Conservation (phyloP, 1,140 invertebrate species). For the Nephila pilipes region DNA sequence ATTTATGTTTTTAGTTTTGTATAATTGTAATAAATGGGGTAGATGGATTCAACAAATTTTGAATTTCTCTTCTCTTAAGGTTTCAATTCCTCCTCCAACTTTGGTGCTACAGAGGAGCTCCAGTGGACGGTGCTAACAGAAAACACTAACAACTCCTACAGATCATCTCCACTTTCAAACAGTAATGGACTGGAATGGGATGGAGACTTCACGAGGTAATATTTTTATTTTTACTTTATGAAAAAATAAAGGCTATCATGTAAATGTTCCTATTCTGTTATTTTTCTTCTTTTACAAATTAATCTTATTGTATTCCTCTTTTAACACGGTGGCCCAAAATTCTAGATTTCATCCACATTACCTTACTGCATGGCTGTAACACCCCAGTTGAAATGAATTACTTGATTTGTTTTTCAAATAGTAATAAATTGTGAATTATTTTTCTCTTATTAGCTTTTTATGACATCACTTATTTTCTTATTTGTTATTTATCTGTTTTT, state of each 20-base stretch:
- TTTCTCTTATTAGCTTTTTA: too few relatives aligned
- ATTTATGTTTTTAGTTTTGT: too few relatives aligned
- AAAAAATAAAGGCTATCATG: not conserved
- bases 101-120: constrained; percentile 74
- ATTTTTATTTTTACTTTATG: not conserved
- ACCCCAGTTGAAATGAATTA: too few relatives aligned
- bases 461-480: too few relatives aligned
- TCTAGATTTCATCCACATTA: too few relatives aligned
- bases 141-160: constrained; percentile 72
- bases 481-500: too few relatives aligned
- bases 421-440: too few relatives aligned
- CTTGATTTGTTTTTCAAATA: too few relatives aligned
- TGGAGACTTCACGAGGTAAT: constrained; percentile 72
- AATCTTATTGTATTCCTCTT: not conserved
- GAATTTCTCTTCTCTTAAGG: constrained; percentile 31
- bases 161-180: constrained; percentile 74
- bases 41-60: not conserved
- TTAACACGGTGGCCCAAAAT: too few relatives aligned
- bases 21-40: not conserved
- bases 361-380: too few relatives aligned
- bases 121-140: constrained; percentile 74
- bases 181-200: constrained; percentile 77
- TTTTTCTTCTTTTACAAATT: not conserved
- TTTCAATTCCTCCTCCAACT: constrained; percentile 67
- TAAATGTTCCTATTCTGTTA: not conserved